phyloP scores from a whole-genome alignment of 2,797 vertebrate genomes.

The Melanotaenia pygmaea region DNA sequence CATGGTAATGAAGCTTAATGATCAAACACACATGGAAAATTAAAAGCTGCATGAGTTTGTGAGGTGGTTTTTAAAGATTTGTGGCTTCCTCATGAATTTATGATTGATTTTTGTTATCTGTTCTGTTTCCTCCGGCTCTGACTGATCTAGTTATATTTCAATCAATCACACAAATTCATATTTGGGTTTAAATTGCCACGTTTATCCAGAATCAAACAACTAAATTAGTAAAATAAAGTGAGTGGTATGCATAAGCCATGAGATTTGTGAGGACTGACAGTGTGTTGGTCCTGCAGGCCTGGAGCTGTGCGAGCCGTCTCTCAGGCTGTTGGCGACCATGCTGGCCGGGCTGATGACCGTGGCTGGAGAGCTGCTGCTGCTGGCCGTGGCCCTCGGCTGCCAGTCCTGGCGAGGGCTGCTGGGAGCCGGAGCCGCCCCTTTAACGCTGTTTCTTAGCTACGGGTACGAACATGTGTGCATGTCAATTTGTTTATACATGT shows the following conservation, averaged over 20 bases:
- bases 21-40: constrained; percentile 1
- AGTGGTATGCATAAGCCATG: too few relatives aligned
- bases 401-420: constrained; percentile 90
- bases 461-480: constrained; percentile 70
- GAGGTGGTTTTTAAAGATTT: not conserved
- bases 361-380: constrained; percentile 88
- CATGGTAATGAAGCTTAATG: accelerated
- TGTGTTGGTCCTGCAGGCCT: constrained; percentile 79
- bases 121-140: not conserved
- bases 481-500: not conserved
- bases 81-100: not conserved
- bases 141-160: not conserved
- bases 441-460: constrained; percentile 89
- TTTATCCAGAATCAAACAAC: not conserved
- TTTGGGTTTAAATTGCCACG: not conserved
- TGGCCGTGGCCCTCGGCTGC: constrained; percentile 88
- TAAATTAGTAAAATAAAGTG: not conserved
- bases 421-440: constrained; percentile 86
- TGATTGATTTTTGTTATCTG: not conserved
- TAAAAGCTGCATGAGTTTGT: not conserved
- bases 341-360: constrained; percentile 86
- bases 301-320: constrained; percentile 90
- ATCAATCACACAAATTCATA: not conserved
- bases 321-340: constrained; percentile 86
- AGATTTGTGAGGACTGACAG: not conserved